These are phyloP conservation scores for Pheosia gnoma DNA, from an alignment of 2,888 invertebrate species.

Conservation along the genomic window DNA sequence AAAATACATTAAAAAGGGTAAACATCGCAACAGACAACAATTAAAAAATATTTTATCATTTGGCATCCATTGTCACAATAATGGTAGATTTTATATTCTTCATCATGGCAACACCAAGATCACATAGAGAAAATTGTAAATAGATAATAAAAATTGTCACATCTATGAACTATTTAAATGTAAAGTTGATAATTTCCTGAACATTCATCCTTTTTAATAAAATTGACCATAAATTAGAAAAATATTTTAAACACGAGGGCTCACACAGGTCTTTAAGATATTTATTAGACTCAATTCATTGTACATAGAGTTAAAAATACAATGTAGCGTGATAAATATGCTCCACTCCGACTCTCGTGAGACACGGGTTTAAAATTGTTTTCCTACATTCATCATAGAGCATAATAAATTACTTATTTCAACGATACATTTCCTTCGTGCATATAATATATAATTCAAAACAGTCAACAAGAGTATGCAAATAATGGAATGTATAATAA, in stretches of 20 bases:
- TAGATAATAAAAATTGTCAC: constrained; percentile 20
- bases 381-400: neutral
- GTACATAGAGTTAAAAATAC: neutral
- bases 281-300: neutral
- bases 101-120: constrained; percentile 64
- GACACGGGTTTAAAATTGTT: neutral
- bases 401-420: neutral
- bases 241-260: neutral
- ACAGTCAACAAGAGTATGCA: constrained; percentile 10
- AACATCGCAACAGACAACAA: constrained; percentile 59
- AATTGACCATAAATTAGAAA: constrained; percentile 1
- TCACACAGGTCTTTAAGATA: no score
- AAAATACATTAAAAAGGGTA: constrained; percentile 34
- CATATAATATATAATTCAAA: constrained; percentile 7
- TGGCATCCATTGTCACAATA: constrained; percentile 66
- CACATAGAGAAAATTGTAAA: constrained; percentile 43
- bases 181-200: neutral
- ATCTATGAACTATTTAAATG: neutral
- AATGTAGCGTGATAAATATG: neutral
- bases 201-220: constrained; percentile 11
- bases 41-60: constrained; percentile 57
- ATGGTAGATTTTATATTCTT: constrained; percentile 29
- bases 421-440: constrained; percentile 6
- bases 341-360: neutral
- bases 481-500: constrained; percentile 10